Evolutionary conservation across 2,113 vertebrate species (phyloP).

Genomic region (Polyodon spathula): DNA sequence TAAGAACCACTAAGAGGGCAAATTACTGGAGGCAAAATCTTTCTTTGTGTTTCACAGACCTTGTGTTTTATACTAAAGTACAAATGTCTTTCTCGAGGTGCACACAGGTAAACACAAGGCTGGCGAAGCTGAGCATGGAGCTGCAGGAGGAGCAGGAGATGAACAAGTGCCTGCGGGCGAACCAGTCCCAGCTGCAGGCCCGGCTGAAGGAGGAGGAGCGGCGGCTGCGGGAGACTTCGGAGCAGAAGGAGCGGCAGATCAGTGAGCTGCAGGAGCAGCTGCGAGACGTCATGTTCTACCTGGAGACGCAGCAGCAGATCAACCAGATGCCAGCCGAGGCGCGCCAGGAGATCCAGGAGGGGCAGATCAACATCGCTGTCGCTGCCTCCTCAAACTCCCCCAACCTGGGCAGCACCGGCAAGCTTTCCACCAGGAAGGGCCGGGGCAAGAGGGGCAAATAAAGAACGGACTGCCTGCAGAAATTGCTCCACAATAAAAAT

Average conservation of each 20-base stretch:
- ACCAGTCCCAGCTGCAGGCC: conserved; percentile 78
- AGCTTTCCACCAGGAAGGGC: conserved; percentile 68
- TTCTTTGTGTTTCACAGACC: no score
- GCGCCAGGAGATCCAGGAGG: conserved; percentile 88
- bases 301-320: conserved; percentile 89
- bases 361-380: conserved; percentile 85
- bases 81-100: conserved; percentile 56
- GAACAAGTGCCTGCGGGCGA: conserved; percentile 85
- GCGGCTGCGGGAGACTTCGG: conserved; percentile 60
- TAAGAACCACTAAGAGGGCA: no score
- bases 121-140: conserved; percentile 74
- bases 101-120: conserved; percentile 69
- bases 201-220: conserved; percentile 80
- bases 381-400: conserved; percentile 54
- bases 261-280: conserved; percentile 88
- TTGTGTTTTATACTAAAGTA: neutral
- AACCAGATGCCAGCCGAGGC: conserved; percentile 77
- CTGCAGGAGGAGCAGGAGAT: conserved; percentile 94
- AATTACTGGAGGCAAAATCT: no score
- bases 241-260: conserved; percentile 75
- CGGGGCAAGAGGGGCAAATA: conserved; percentile 87
- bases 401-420: conserved; percentile 38
- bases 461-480: no score
- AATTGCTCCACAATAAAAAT: no score
- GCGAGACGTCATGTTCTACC: conserved; percentile 92